Conservation (phyloP, 2,888 invertebrate species). For the Monoplex corrugatus region DNA sequence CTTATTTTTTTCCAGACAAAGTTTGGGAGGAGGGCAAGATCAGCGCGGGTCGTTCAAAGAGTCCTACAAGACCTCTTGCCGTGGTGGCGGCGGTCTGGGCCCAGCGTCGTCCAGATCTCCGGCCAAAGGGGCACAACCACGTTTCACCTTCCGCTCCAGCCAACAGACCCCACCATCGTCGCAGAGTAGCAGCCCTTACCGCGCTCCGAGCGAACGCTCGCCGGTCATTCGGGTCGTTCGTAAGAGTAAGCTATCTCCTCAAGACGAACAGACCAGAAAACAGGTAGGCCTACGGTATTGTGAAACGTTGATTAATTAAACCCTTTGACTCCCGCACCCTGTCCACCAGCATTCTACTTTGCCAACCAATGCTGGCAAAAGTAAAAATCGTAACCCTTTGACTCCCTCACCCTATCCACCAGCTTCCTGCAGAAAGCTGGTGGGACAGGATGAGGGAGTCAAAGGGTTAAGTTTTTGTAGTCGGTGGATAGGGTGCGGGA, state of each 20-base stretch:
- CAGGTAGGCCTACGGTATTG: no score
- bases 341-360: no score
- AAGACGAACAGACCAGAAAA: constrained; percentile 52
- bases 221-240: constrained; percentile 20
- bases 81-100: neutral
- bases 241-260: constrained; percentile 10
- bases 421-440: no score
- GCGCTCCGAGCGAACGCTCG: constrained; percentile 3
- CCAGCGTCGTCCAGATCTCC: neutral
- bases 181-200: neutral
- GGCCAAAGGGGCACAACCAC: constrained; percentile 36
- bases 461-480: no score
- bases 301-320: no score
- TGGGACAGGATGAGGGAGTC: no score
- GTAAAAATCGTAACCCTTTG: no score
- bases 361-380: no score
- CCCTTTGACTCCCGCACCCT: no score
- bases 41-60: constrained; percentile 31
- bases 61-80: neutral
- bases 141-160: constrained; percentile 40
- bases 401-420: no score
- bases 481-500: no score
- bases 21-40: neutral
- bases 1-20: constrained; percentile 29
- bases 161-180: constrained; percentile 12